Percentiles rank a stretch among this genome's conserved stretches.
Evolutionary conservation across 2,113 vertebrate species (phyloP).

Genomic region (Oxyruncus cristatus): DNA sequence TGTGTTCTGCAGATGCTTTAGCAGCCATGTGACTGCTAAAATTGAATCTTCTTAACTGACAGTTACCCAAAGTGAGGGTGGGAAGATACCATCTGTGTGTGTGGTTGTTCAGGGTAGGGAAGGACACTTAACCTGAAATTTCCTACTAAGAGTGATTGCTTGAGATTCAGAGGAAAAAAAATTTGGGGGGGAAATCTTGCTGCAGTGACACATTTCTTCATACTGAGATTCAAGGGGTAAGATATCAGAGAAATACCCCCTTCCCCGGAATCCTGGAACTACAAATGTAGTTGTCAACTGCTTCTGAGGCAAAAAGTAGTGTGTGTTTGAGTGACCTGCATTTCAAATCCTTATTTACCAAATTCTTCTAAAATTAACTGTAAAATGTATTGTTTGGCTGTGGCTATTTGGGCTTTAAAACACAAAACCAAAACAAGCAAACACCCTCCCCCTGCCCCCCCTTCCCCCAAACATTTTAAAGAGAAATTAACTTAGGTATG

Average conservation of each 20-base stretch:
- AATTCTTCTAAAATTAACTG: background rate
- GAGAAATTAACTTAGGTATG: background rate
- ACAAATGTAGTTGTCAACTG: background rate
- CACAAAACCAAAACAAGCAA: background rate
- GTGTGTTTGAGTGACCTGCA: background rate
- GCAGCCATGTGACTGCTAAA: background rate
- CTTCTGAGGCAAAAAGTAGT: background rate
- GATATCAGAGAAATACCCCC: background rate
- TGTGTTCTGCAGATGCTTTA: background rate
- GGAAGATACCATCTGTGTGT: background rate
- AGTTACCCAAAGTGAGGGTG: background rate
- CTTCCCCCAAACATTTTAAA: fast-evolving
- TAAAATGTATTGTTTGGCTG: background rate
- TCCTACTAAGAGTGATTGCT: background rate
- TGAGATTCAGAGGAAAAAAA: background rate
- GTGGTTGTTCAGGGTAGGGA: background rate
- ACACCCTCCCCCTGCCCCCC: fast-evolving
- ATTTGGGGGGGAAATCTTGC: background rate
- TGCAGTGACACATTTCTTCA: background rate
- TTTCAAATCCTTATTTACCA: background rate
- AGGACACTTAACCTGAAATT: background rate
- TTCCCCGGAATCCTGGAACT: background rate
- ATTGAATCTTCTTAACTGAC: background rate
- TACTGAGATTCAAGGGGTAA: background rate
- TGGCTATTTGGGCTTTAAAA: background rate